Evolutionary conservation across 2,113 vertebrate species (phyloP), one percentile per base, ranked within the genome.

Genomic region (Sphyrna mokarran): DNA sequence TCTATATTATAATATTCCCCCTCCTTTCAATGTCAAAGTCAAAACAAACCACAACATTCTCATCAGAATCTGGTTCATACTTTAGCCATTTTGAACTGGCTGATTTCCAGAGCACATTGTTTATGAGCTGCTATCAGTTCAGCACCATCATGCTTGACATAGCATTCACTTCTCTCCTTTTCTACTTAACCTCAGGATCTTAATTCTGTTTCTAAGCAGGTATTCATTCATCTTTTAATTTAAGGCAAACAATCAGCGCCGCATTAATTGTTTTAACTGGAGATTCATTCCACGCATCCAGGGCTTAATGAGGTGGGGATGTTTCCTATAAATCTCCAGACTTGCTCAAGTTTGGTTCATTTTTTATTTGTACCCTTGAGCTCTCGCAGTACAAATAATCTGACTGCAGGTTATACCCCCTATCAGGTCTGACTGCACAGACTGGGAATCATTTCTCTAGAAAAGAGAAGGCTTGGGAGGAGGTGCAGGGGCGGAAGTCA

Each of bases 231-330:
- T 61, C 63, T 63, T 91, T 66, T 66, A 66, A 37, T 37, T 91
- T 91, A 9, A 66, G n/a, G 29, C 58, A 66, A 91, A 37, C 61
- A 91, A 37, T 91, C 89, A 91, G 63, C 37, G 6, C 89, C 37
- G 61, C 61, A 91, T 91, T 91, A 91, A 66, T 91, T 91, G 58
- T 66, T 91, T 37, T 37, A 66, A 66, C 89, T 66, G 89, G 61
- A 33, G 26, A 40, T 20, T 61, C 89, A 68, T 66, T 93, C 87
- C 66, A 16, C 89, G 68, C 22, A n/a, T 93, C 89, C 89, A 93
- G 14, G 20, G 89, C 61, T 68, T 93, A 93, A 93, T 43, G 89
- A 93, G n/a, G 61, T 93, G n/a, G 89, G 10, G 33, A 66, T 37
- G 16, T 58, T 68, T 93, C 18, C 89, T 37, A 40, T 93, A 93